Percentiles rank a stretch among this genome's conserved stretches.
These are phyloP conservation scores for Neodontobutis hainanensis DNA, from an alignment of 2,113 vertebrate genomes.

Conservation along the genomic window DNA sequence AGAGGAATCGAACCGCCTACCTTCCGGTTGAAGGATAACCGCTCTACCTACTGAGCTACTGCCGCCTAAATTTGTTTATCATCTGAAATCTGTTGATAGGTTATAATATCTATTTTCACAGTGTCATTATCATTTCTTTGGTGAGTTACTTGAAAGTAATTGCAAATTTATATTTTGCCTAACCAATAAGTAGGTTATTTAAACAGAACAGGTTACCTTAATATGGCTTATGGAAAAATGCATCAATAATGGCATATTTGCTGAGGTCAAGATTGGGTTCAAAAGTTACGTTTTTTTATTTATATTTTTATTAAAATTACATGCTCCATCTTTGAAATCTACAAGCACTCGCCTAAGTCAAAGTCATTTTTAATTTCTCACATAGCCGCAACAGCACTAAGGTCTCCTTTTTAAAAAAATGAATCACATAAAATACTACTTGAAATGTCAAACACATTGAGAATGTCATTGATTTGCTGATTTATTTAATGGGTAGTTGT, in stretches of 20 bases:
- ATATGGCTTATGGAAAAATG: background rate
- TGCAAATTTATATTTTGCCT: no score
- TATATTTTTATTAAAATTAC: conserved; percentile 38
- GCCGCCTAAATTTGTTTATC: no score
- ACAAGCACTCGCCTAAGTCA: conserved; percentile 35
- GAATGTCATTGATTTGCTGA: conserved; percentile 46
- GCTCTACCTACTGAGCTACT: no score
- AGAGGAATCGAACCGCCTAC: no score
- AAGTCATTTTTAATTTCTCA: conserved; percentile 45
- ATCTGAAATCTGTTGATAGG: no score
- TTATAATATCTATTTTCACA: no score
- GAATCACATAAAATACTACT: conserved; percentile 49
- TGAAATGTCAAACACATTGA: conserved; percentile 56
- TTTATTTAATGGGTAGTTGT: conserved; percentile 41
- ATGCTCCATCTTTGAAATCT: conserved; percentile 52
- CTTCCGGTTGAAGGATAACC: no score
- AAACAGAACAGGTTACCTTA: no score
- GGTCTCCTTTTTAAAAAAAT: no score
- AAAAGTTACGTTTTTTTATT: conserved; percentile 43
- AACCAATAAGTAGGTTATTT: no score
- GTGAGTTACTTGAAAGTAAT: no score
- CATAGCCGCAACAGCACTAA: conserved; percentile 18
- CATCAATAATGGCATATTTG: background rate
- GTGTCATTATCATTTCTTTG: no score
- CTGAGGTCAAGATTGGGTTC: conserved; percentile 33